A percentile compares a stretch with the other conserved stretches of the same genome.
These are phyloP conservation scores for Mastigias papua DNA, from an alignment of 30 jellyfish, hydroid and myxozoan genomes.

Conservation along the genomic window DNA sequence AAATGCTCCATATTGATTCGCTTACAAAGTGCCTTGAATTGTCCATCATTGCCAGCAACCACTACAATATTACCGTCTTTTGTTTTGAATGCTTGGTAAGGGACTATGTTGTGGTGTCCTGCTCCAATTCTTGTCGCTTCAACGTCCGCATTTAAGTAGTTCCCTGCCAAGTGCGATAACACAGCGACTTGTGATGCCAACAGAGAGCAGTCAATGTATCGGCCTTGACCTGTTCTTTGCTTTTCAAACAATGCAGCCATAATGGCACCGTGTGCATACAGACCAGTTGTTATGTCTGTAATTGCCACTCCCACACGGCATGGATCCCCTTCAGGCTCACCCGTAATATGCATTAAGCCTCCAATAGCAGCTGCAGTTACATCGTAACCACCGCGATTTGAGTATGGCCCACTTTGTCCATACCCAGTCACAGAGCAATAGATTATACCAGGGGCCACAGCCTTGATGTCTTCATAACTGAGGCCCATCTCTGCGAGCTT, in stretches of 20 bases:
- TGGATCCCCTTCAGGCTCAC: constrained; percentile 97
- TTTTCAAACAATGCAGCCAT: constrained; percentile 92
- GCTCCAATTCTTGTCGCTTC: constrained; percentile 88
- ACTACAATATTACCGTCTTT: constrained; percentile 88
- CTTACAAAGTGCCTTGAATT: constrained; percentile 79
- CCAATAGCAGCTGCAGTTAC: constrained; percentile 96
- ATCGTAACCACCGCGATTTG: constrained; percentile 94
- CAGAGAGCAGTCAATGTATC: constrained; percentile 84
- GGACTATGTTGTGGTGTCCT: constrained; percentile 91
- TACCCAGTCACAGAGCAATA: constrained; percentile 94
- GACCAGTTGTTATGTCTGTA: constrained; percentile 96
- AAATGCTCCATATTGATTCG: constrained; percentile 57
- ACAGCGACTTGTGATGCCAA: constrained; percentile 95
- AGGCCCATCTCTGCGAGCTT: constrained; percentile 90
- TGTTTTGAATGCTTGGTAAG: constrained; percentile 96
- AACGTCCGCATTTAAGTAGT: constrained; percentile 85
- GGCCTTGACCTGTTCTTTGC: constrained; percentile 83
- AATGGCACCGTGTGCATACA: constrained; percentile 98
- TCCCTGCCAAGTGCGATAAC: constrained; percentile 89
- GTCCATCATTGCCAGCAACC: constrained; percentile 88
- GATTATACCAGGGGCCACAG: constrained; percentile 72
- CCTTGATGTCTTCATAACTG: constrained; percentile 78
- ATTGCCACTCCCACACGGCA: constrained; percentile 96
- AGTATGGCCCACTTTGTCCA: constrained; percentile 97
- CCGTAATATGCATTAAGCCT: constrained; percentile 92